These are phyloP conservation scores for Napeogenes inachia DNA, from an alignment of 2,888 invertebrate species.

Conservation along the genomic window DNA sequence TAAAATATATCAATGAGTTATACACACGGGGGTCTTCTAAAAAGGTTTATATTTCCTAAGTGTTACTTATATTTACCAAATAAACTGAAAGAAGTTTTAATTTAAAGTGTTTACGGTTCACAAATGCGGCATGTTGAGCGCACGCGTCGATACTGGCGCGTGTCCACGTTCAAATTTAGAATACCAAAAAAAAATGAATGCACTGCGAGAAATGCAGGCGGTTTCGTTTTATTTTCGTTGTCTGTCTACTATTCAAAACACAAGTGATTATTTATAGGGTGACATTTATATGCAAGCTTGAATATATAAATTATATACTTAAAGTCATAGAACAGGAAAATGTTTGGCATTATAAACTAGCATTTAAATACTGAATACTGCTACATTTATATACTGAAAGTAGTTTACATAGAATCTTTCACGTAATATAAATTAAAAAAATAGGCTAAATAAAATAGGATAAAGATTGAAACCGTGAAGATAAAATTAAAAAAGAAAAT, in stretches of 20 bases:
- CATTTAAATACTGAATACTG: no score
- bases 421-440: no score
- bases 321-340: background rate
- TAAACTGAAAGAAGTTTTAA: background rate
- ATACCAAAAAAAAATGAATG: conserved; percentile 61
- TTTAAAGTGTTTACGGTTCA: conserved; percentile 5
- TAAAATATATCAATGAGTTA: conserved; percentile 18
- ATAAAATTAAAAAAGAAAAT: conserved; percentile 26
- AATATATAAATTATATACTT: conserved; percentile 2
- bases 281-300: conserved; percentile 16
- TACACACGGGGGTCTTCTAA: conserved; percentile 39
- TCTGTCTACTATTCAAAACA: conserved; percentile 35
- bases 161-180: conserved; percentile 72
- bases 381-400: no score
- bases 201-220: conserved; percentile 69
- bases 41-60: background rate
- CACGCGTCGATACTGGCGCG: conserved; percentile 68
- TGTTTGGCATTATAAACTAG: no score
- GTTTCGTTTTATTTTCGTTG: conserved; percentile 58
- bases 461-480: conserved; percentile 9
- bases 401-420: no score
- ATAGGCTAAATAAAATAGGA: no score
- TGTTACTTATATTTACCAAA: conserved; percentile 36
- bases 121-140: conserved; percentile 56
- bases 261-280: conserved; percentile 35